Base-by-base conservation (phyloP, 1,140 invertebrate species). In the Danaus melanippus region DNA sequence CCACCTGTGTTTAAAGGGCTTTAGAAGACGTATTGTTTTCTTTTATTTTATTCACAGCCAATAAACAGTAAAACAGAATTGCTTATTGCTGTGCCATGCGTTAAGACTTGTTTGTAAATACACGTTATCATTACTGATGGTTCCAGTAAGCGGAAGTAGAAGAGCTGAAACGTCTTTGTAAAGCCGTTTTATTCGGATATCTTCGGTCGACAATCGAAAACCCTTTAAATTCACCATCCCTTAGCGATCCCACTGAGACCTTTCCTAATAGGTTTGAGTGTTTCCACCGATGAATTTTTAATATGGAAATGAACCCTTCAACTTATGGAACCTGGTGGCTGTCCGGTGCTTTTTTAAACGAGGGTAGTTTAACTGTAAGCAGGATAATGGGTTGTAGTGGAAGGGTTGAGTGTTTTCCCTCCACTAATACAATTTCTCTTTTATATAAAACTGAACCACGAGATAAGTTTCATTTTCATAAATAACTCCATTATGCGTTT, bases 281-380 rank as follows among this genome's bases (percentile, higher is more conserved):
- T 75, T 75, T 74, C 67, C 53, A 56, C 60, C 69, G 68, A 79
- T 81, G 76, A 81, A 81, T 81, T 60, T 60, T 67, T 81, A 78
- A 81, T 76, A 60, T 63, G 55, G 53, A 56, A 68, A 74, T 71
- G 65, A 75, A 79, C 76, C 76, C 76, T 76, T 74, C 70, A 58
- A 70, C 48, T 72, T 67, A 64, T 61, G 53, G 57, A 50, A 56
- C 49, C 58, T 56, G 59, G 73, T 70, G 56, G 54, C 49, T 58
- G 53, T 53, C 60, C 62, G 49, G 63, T 63, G 58, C 50, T 66
- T 66, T 64, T 66, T 62, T 71, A 66, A 71, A 64, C 50, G 58
- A 60, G 62, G 64, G 54, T 62, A 58, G 47, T 58, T 59, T 53
- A 56, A 61, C 47, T 60, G 58, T 60, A 55, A 51, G 55, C 55